Percentiles rank a stretch among this genome's conserved stretches.
phyloP scores from a whole-genome alignment of 2,113 vertebrate species.

The Gallinago undulata region DNA sequence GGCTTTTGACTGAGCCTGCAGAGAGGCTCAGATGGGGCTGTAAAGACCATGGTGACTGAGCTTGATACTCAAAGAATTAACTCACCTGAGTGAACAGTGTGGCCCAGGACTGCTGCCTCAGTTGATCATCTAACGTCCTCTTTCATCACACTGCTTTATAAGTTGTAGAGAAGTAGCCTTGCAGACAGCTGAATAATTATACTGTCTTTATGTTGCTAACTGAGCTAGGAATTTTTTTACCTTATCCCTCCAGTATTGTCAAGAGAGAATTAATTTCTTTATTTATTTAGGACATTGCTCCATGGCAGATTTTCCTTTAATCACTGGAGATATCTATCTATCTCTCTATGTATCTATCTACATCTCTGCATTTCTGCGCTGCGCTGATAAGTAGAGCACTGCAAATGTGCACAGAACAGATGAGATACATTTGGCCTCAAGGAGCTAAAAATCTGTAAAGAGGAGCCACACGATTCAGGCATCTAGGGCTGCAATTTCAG shows the following conservation, averaged over 20 bases:
- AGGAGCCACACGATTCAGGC: not conserved
- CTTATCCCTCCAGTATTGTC: not conserved
- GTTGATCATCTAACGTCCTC: not conserved
- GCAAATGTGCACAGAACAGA: not conserved
- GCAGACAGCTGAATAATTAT: not conserved
- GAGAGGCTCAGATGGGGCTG: not conserved
- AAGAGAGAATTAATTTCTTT: not conserved
- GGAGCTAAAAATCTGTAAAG: not conserved
- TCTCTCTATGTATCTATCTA: not conserved
- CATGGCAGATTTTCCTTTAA: not conserved
- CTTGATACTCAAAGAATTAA: not conserved
- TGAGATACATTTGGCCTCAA: slow-evolving; percentile 4
- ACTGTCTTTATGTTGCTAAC: not conserved
- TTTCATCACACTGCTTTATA: not conserved
- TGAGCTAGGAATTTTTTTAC: not conserved
- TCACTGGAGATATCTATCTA: not conserved
- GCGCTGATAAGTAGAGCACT: not conserved
- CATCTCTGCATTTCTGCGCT: not conserved
- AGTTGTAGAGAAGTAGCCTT: not conserved
- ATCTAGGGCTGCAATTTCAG: not conserved
- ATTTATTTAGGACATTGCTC: not conserved
- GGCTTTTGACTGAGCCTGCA: not conserved
- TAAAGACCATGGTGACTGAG: not conserved
- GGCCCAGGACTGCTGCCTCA: not conserved
- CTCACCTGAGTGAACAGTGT: not conserved